phyloP scores from a whole-genome alignment of 1,140 invertebrate species.

The Pseudomyrmex flavicornis region DNA sequence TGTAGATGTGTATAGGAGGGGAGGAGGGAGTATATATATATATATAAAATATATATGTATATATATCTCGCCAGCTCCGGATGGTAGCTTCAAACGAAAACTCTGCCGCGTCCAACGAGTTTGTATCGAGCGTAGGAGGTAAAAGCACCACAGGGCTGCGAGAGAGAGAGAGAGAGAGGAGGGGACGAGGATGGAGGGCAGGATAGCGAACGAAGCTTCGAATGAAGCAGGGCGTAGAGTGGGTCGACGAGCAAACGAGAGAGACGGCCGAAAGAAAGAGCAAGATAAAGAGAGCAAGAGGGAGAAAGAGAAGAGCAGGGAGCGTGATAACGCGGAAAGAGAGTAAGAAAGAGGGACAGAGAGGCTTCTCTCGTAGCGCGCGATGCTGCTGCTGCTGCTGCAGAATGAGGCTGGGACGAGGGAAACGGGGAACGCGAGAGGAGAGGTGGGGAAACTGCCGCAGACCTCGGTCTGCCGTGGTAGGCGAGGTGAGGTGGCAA shows the following conservation, averaged over 20 bases:
- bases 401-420: constrained; percentile 71
- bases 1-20: constrained; percentile 2
- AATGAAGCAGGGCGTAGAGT: constrained; percentile 62
- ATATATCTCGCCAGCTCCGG: constrained; percentile 52
- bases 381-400: constrained; percentile 68
- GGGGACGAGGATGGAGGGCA: constrained; percentile 39
- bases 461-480: constrained; percentile 71
- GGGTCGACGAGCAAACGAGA: constrained; percentile 48
- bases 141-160: constrained; percentile 57
- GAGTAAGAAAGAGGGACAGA: constrained; percentile 54
- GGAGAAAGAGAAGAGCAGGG: not conserved
- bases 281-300: constrained; percentile 29
- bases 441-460: constrained; percentile 77
- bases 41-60: too few species aligned
- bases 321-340: constrained; percentile 53
- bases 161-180: constrained; percentile 16
- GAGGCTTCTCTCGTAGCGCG: constrained; percentile 67
- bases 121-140: constrained; percentile 71
- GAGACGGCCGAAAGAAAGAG: constrained; percentile 38
- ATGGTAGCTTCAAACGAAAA: constrained; percentile 68
- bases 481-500: constrained; percentile 82
- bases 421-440: constrained; percentile 69
- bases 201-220: constrained; percentile 45
- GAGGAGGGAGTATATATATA: too few species aligned
- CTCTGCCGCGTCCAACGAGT: constrained; percentile 69